Evolutionary conservation across 2,888 invertebrate species (phyloP), one percentile per base, ranked within the genome.

Genomic region (Belgica antarctica): DNA sequence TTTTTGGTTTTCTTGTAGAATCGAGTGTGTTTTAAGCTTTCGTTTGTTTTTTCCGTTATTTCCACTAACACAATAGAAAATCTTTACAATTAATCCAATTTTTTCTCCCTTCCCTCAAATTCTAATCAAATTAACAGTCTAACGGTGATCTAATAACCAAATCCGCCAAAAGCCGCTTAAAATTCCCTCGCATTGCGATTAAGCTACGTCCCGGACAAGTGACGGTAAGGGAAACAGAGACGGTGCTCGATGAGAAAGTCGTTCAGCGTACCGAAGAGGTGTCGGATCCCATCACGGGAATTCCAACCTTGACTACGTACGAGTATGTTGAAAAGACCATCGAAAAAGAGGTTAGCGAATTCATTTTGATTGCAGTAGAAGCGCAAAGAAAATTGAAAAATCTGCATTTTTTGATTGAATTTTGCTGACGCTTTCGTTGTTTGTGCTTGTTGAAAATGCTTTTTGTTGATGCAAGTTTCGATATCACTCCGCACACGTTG

Each of bases 261-360:
- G 91, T 91, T 75, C 83, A 85, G 72, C 88, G 90, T 80, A 93
- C 93, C 73, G 93, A 94, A 83, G 93, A 93, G 82, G 92, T 89
- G 82, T 81, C 90, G 76, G 92, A 93, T 82, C 92, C 92, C 76
- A 82, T 85, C 75, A 92, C 92, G 75, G 93, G 93, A 77, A 89
- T 90, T 81, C 87, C 87, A 81, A 89, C 88, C 83, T 88, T 94
- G 79, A 87, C 93, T 83, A 94, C 94, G 76, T 88, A 94, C 82
- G 92, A 94, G 85, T 92, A 92, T 85, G 90, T 93, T 82, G 94
- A 94, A 86, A 94, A 93, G 86, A 88, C 92, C 83, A 92, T 94
- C 84, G 94, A 94, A 84, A 92, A 90, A 86, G 94, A 94, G 94
- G 94, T 94, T 92, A 78, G 79, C 73, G 71, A 47, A 31, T n/a